Percentiles rank a stretch among this genome's conserved stretches.
phyloP scores from a whole-genome alignment of 2,113 vertebrate genomes.

The Prochilodus magdalenae region DNA sequence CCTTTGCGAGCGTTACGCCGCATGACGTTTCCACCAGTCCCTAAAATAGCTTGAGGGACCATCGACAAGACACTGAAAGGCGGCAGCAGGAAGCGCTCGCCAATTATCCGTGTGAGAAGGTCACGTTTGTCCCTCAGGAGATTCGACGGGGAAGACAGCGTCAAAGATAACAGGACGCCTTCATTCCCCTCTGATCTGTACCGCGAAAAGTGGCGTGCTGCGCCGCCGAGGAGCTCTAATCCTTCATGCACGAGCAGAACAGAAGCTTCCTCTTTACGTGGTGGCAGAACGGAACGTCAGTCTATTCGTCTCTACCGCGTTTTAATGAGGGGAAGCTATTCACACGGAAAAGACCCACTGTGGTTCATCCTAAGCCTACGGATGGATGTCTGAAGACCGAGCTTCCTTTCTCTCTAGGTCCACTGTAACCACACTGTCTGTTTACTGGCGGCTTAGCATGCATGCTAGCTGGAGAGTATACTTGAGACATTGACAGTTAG shows the following conservation, averaged over 20 bases:
- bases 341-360: background rate
- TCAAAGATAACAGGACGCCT: background rate
- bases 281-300: background rate
- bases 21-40: conserved; percentile 66
- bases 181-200: conserved; percentile 5
- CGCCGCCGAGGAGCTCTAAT: background rate
- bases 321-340: background rate
- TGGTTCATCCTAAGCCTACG: background rate
- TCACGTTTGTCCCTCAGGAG: background rate
- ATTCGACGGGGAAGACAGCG: background rate
- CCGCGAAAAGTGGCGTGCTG: background rate
- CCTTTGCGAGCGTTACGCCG: conserved; percentile 54
- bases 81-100: background rate
- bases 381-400: background rate
- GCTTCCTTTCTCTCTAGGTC: background rate
- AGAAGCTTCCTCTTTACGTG: background rate
- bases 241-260: background rate
- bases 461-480: no score
- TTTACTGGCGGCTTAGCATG: no score
- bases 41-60: conserved; percentile 29
- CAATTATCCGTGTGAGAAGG: conserved; percentile 17
- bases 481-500: no score
- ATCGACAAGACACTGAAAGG: background rate
- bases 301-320: background rate
- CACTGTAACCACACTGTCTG: no score